A percentile compares a stretch with the other conserved stretches of the same genome.
phyloP scores from a whole-genome alignment of 2,797 vertebrate species.

The Clamator glandarius region DNA sequence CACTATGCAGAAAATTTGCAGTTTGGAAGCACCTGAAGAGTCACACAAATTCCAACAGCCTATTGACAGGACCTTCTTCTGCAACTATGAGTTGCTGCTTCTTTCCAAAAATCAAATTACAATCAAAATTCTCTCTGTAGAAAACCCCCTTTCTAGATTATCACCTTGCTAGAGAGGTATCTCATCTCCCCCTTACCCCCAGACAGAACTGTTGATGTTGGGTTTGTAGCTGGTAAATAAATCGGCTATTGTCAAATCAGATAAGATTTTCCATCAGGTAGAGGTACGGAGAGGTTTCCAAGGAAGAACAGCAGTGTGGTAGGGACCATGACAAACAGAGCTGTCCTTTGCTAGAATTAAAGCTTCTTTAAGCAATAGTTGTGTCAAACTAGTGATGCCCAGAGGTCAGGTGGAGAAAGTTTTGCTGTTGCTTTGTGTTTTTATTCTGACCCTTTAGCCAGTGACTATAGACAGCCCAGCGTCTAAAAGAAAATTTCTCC shows the following conservation, averaged over 20 bases:
- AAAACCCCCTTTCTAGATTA: neutral
- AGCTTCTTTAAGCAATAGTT: neutral
- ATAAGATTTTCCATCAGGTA: neutral
- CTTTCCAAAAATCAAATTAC: neutral
- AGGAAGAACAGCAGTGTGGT: neutral
- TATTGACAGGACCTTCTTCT: neutral
- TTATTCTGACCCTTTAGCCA: neutral
- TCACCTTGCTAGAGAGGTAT: neutral
- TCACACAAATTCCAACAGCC: neutral
- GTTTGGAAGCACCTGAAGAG: neutral
- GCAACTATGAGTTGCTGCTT: neutral
- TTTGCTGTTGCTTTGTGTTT: neutral
- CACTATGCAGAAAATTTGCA: neutral
- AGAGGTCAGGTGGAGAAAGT: neutral
- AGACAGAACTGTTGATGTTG: neutral
- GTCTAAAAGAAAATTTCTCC: neutral
- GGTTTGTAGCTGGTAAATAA: conserved; percentile 4
- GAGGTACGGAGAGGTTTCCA: neutral
- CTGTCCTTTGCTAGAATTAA: neutral
- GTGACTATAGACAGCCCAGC: neutral
- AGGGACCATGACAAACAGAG: neutral
- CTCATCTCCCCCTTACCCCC: neutral
- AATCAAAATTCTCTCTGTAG: neutral
- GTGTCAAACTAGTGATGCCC: neutral
- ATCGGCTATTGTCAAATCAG: neutral